A percentile compares a stretch with the other conserved stretches of the same genome.
These are phyloP conservation scores for Simalia tracyae DNA, from an alignment of 2,797 vertebrate species.

Conservation along the genomic window DNA sequence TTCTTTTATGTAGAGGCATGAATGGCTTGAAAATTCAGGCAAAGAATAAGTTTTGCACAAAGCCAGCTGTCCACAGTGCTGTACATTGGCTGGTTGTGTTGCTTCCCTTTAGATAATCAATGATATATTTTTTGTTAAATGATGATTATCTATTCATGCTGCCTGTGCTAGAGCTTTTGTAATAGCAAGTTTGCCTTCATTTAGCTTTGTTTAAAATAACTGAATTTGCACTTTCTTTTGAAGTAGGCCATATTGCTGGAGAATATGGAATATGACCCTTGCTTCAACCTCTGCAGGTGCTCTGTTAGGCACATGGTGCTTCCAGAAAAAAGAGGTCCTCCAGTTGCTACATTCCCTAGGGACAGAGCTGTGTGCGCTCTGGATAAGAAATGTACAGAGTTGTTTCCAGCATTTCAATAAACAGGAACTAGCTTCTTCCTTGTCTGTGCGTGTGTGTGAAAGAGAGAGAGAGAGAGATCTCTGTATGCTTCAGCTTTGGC, in stretches of 20 bases:
- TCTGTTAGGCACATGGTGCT: not conserved
- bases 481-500: not conserved
- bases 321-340: not conserved
- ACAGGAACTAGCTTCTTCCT: not conserved
- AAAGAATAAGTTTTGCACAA: conserved; percentile 51
- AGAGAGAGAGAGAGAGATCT: too few relatives aligned
- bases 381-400: not conserved
- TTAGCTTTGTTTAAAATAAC: conserved; percentile 38
- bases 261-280: not conserved
- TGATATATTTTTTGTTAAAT: conserved; percentile 53
- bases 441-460: not conserved
- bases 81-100: conserved; percentile 62
- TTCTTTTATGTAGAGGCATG: conserved; percentile 46
- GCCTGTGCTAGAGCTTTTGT: conserved; percentile 14
- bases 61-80: conserved; percentile 66
- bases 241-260: conserved; percentile 17
- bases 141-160: conserved; percentile 55
- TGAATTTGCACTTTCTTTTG: conserved; percentile 36
- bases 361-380: not conserved
- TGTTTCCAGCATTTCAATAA: not conserved
- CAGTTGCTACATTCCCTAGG: not conserved
- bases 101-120: conserved; percentile 64
- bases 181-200: conserved; percentile 36
- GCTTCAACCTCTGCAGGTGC: conserved; percentile 23
- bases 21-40: conserved; percentile 65